Percentiles rank a stretch among this genome's conserved stretches.
These are phyloP conservation scores for Synanthedon myopaeformis DNA, from an alignment of 2,888 invertebrate genomes.

Conservation along the genomic window DNA sequence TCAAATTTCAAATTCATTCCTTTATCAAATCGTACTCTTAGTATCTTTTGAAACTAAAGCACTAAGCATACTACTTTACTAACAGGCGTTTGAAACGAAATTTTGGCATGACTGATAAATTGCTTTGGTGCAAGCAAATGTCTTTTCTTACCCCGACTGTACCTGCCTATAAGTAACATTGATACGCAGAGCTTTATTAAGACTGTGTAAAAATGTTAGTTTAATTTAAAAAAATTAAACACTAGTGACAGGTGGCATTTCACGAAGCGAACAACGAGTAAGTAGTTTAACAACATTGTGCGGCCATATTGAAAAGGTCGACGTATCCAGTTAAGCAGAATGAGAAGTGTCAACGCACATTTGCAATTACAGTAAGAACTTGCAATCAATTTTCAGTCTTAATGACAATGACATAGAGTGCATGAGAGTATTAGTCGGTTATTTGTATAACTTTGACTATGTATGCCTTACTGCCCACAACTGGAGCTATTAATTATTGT, in stretches of 20 bases:
- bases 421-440: background rate
- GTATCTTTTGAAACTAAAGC: no score
- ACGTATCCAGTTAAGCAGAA: constrained; percentile 20
- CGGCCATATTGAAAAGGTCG: constrained; percentile 40
- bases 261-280: constrained; percentile 28
- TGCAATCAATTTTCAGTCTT: background rate
- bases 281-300: constrained; percentile 30
- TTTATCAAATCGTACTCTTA: no score
- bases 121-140: no score
- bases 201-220: no score
- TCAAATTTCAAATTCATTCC: no score
- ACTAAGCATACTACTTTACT: no score
- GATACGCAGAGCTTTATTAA: no score
- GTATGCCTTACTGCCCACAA: background rate
- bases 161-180: no score
- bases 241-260: constrained; percentile 44
- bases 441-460: background rate
- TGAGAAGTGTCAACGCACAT: background rate
- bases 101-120: no score
- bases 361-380: background rate
- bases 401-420: background rate
- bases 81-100: no score
- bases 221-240: no score
- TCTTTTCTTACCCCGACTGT: no score
- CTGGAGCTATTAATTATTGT: background rate